Evolutionary conservation across 2,113 vertebrate genomes (phyloP), one percentile per base, ranked within the genome.

Genomic region (Hippocampus guttulatus): DNA sequence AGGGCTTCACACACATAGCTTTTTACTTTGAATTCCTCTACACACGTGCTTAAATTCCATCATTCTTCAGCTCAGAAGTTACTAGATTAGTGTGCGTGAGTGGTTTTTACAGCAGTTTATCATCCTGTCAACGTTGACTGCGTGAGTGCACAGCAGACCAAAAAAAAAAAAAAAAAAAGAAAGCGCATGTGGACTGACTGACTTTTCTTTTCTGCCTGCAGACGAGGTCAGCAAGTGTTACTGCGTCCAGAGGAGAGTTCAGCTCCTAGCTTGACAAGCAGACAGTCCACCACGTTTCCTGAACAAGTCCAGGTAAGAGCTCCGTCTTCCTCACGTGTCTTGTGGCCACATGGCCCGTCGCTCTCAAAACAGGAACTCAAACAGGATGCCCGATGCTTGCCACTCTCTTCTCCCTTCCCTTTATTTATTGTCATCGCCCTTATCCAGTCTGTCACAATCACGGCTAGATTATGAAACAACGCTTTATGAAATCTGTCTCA

Each of bases 191-290:
- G 15, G 57, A 25, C 68, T 87, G 57, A 25, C 68, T 87, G 65
- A 81, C 54, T 52, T 68, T 80, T 52, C 75, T 81, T 27, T 81
- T 83, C 73, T 81, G 69, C 70, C 71, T 70, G 58, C 82, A 91
- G 90, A 88, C 88, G 88, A 58, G 88, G 88, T 88, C 90, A 91
- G 83, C 90, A 91, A 87, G 90, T 90, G 84, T 89, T 91, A 69
- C 84, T 88, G 69, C 88, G 82, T 81, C 88, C 90, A 18, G 90
- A 91, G 30, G 88, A 91, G 77, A 87, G 85, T 86, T 86, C 85
- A 63, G 87, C 84, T 65, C 80, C 87, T 41, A 70, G 81, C 61
- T 77, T 75, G 81, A 85, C 76, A 20, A 65, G 55, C 69, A 86
- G 85, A 77, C 87, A 79, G 64, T 78, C 86, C 77, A 78, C 83